Base-by-base conservation (phyloP, 2,888 invertebrate species). In the Baronia brevicornis region DNA sequence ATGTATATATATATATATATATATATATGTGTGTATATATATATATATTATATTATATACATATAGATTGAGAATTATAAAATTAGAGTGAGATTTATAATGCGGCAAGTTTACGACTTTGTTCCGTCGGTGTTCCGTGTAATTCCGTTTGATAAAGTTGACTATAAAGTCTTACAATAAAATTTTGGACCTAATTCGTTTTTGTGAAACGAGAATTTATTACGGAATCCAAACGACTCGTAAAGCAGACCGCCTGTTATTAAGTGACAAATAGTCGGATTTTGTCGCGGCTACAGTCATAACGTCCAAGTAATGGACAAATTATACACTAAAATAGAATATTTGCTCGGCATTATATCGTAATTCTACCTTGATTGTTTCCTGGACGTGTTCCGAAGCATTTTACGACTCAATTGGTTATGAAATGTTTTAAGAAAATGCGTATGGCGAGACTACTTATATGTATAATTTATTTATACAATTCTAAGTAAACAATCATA, bases 181-280 rank as follows among this genome's bases (percentile, higher is more conserved):
- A 72, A 64, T 61, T 65, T 63, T 61, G 59, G 58, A 60, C 54
- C 61, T 66, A 68, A 67, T 68, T 61, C 58, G 59, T 68, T 67
- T 70, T 69, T 67, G 58, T 66, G 53, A 54, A 67, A 63, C 59
- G 51, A 56, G 51, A 65, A 71, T 72, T 70, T 72, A 70, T 68
- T 60, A 61, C 47, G 42, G 44, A 53, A 52, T 54, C 58, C 53
- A 54, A 57, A 52, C 46, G 44, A 49, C 51, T 72, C 68, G 63
- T 74, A 68, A 74, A 70, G 63, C 62, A 65, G 56, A 63, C 60
- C 60, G 57, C 55, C 54, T 60, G 66, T 74, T 68, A 72, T 70
- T 68, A 66, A 65, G 69, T 75, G 72, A 74, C 69, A 74, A 74
- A 70, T 70, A 51, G 65, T 60, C 44, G 61, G 60, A 59, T 67